Base-by-base conservation (phyloP, 2,888 invertebrate species). In the Pseudococcus jackbeardsleyi region DNA sequence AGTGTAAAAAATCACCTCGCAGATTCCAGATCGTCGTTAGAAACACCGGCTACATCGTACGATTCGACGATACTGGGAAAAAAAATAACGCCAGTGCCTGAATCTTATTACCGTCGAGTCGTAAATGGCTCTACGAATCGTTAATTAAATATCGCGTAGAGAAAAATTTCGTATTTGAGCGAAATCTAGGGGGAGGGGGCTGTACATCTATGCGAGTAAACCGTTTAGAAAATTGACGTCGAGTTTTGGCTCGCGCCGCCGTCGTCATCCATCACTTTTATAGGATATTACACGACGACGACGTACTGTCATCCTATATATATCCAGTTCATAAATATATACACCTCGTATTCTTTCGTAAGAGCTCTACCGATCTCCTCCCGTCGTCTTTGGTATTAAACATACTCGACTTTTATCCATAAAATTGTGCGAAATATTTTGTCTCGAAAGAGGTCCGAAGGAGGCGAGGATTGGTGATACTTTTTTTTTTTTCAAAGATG, bases 341-440 rank as follows among this genome's bases (percentile, higher is more conserved):
- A 54, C 54, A 50, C 48, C 48, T 50, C 48, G 48, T 50, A 50
- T 50, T 0, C 48, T 12, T 12, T 15, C 48, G 15, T 8, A 4
- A 50, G 4, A 50, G 11, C 12, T 0, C 12, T 9, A 1, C 48
- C 8, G 46, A 33, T 3, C 42, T 8, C 42, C 42, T 42, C 5
- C 54, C 54, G 1, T 1, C 15, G 22, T 68, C 42, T 42, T 0
- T 12, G 42, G 42, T 77, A 77, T 77, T 77, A 77, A 77, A 77
- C 77, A 15, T 68, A 77, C 77, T 77, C 77, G 15, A 42, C 77
- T 77, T 77, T 77, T 68, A 77, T 77, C 77, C 77, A 42, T 33
- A 22, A 72, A 72, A 72, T 33, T 22, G 72, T 33, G 26, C 15
- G 72, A 72, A 59, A 59, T 59, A 59, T 59, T 59, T 64, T 12